These are phyloP conservation scores for Augochlora pura DNA, from an alignment of 1,140 invertebrate species.

Conservation along the genomic window DNA sequence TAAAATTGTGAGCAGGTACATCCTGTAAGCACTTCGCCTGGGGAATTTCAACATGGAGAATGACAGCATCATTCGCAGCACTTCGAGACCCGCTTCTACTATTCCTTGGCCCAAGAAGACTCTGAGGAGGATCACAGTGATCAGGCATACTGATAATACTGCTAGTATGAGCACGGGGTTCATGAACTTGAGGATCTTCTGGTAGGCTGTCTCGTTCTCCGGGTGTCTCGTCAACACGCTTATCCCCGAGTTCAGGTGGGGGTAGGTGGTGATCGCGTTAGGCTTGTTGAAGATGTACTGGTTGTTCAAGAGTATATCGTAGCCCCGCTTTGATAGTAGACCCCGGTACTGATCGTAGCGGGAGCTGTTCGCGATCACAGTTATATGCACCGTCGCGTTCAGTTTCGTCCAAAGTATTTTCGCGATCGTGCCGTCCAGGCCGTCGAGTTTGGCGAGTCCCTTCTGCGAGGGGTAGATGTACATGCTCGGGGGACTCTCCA, in stretches of 20 bases:
- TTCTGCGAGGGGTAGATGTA: background rate
- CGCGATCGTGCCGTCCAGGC: constrained; percentile 8
- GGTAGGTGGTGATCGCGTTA: constrained; percentile 15
- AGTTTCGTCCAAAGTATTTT: background rate
- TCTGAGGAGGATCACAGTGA: background rate
- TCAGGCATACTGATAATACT: background rate
- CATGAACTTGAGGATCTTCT: constrained; percentile 22
- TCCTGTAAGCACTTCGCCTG: background rate
- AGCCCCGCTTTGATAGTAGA: background rate
- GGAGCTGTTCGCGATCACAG: background rate
- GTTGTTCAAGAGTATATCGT: constrained; percentile 30
- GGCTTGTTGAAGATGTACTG: constrained; percentile 24
- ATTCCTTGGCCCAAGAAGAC: too few relatives aligned
- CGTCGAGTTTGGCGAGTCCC: background rate
- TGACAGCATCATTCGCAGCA: background rate
- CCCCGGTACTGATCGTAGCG: background rate
- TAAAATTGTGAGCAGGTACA: background rate
- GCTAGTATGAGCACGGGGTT: constrained; percentile 1
- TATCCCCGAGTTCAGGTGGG: constrained; percentile 3
- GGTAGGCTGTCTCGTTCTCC: background rate
- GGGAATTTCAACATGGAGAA: background rate
- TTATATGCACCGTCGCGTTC: constrained; percentile 2
- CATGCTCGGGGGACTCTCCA: background rate
- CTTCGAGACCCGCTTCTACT: background rate
- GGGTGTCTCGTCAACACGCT: constrained; percentile 1